Percentiles rank a stretch among this genome's conserved stretches.
phyloP scores from a whole-genome alignment of 2,888 invertebrate genomes.

The Dasysyrphus albostriatus region DNA sequence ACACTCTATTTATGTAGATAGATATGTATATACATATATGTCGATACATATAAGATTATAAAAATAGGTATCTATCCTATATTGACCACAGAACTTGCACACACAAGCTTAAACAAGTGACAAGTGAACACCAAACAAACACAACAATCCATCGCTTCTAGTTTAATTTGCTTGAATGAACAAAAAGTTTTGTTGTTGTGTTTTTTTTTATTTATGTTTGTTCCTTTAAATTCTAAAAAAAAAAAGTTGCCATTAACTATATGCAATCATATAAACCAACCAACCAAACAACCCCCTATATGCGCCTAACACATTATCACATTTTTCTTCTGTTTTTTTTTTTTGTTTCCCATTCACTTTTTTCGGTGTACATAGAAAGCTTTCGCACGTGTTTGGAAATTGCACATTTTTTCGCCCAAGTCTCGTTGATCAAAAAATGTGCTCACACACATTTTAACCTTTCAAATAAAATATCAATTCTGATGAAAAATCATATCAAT shows the following conservation, averaged over 20 bases:
- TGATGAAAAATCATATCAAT: neutral
- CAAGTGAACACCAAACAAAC: constrained; percentile 2
- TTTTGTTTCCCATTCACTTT: constrained; percentile 20
- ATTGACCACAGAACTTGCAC: constrained; percentile 42
- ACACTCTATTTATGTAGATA: neutral
- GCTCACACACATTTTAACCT: constrained; percentile 11
- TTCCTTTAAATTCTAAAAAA: too few species aligned
- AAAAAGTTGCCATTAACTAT: constrained; percentile 14
- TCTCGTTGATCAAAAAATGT: constrained; percentile 27
- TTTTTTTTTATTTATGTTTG: neutral
- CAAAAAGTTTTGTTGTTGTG: constrained; percentile 5
- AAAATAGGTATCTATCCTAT: constrained; percentile 24
- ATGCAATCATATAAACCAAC: constrained; percentile 11
- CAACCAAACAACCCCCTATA: constrained; percentile 15
- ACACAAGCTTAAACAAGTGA: constrained; percentile 6
- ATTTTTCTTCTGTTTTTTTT: too few species aligned
- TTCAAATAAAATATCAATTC: constrained; percentile 18
- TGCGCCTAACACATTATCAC: constrained; percentile 10
- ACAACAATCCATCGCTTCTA: constrained; percentile 3
- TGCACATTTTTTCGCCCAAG: constrained; percentile 46
- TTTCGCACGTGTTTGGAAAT: constrained; percentile 33
- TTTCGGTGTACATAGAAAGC: constrained; percentile 3
- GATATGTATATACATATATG: neutral
- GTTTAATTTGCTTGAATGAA: constrained; percentile 38
- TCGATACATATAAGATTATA: too few species aligned